A percentile compares a stretch with the other conserved stretches of the same genome.
Conservation (phyloP, 2,797 vertebrate genomes). For the Chelon auratus region DNA sequence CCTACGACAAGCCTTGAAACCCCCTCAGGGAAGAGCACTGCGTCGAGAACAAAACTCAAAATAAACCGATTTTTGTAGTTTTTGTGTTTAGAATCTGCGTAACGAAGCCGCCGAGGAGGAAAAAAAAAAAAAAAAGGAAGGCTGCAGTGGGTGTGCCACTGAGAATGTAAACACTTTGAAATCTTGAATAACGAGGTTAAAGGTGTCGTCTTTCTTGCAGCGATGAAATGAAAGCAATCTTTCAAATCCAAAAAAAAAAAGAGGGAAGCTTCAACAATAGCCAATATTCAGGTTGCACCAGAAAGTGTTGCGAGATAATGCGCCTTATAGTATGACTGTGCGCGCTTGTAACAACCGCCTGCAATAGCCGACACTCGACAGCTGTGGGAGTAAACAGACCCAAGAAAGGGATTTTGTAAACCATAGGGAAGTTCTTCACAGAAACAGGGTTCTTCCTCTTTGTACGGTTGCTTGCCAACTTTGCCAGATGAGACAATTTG, state of each 20-base stretch:
- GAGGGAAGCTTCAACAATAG: constrained; percentile 1
- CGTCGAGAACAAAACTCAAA: background rate
- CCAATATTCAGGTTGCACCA: constrained; percentile 33
- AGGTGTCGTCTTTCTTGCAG: constrained; percentile 13
- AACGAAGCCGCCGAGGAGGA: background rate
- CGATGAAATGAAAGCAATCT: constrained; percentile 11
- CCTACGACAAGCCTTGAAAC: background rate
- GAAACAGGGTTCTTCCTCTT: constrained; percentile 76
- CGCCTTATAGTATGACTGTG: background rate
- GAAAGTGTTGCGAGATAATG: background rate
- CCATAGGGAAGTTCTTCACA: constrained; percentile 66
- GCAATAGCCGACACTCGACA: constrained; percentile 17
- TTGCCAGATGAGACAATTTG: constrained; percentile 26
- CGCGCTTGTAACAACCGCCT: constrained; percentile 6
- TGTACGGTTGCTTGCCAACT: constrained; percentile 43
- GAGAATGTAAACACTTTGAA: constrained; percentile 42
- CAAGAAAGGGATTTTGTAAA: constrained; percentile 59
- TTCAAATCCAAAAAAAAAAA: constrained; percentile 17
- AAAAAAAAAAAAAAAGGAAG: constrained; percentile 5
- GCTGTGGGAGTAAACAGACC: constrained; percentile 34
- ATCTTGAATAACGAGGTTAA: constrained; percentile 32
- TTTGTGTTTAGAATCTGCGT: background rate
- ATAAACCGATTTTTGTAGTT: background rate
- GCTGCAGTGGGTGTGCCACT: constrained; percentile 35
- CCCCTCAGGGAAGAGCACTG: background rate